Conservation (phyloP, 2,888 invertebrate species). For the Drosophila putrida region DNA sequence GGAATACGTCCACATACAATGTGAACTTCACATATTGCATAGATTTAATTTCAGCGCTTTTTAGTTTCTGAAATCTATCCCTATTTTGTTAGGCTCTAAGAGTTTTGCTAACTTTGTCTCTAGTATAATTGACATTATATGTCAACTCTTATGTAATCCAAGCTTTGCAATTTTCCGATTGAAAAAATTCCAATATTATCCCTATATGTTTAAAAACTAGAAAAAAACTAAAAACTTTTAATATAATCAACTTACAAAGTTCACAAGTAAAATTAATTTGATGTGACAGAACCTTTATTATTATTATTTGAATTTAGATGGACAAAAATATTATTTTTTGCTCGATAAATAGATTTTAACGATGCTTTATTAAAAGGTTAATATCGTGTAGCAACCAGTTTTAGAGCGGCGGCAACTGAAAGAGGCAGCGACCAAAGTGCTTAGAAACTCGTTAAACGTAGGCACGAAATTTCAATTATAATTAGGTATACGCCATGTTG, state of each 20-base stretch:
- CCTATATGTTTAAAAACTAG: not conserved
- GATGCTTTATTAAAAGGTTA: constrained; percentile 56
- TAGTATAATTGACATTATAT: not conserved
- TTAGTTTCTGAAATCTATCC: not conserved
- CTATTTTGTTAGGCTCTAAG: too few species aligned
- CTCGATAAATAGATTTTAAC: constrained; percentile 51
- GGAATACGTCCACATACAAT: too few species aligned
- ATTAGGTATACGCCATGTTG: constrained; percentile 71
- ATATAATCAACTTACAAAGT: not conserved
- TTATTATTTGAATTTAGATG: not conserved
- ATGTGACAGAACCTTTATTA: not conserved
- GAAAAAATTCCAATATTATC: not conserved
- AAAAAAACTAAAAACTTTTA: not conserved
- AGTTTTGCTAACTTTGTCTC: not conserved
- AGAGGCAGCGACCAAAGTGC: constrained; percentile 30
- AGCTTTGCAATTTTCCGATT: not conserved
- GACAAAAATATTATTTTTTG: constrained; percentile 25
- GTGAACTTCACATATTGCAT: not conserved
- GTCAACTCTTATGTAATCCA: not conserved
- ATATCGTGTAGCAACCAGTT: constrained; percentile 41
- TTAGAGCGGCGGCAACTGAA: constrained; percentile 19
- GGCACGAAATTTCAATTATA: constrained; percentile 69
- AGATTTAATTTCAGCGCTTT: not conserved
- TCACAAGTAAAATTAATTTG: not conserved
- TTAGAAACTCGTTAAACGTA: constrained; percentile 65